Evolutionary conservation across 2,888 invertebrate species (phyloP).

Genomic region (Drosophila lacicola): DNA sequence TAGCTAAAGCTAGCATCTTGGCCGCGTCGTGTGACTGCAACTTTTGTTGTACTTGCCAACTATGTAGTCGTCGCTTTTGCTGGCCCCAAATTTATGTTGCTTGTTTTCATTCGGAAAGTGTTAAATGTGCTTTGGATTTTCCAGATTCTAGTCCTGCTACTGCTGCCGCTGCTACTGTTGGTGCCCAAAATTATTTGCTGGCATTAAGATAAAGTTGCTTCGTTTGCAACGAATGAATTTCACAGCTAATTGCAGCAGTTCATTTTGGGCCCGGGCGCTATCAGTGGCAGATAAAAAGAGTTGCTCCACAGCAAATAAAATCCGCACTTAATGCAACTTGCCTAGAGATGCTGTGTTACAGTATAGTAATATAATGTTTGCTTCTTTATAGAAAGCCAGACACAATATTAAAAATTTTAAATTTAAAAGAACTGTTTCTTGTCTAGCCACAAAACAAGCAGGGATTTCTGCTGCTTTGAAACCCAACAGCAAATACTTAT

Average conservation of each 20-base stretch:
- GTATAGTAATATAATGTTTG: background rate
- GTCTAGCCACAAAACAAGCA: background rate
- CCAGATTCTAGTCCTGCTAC: conserved; percentile 32
- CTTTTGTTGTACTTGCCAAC: conserved; percentile 42
- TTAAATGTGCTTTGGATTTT: conserved; percentile 72
- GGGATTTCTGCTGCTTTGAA: background rate
- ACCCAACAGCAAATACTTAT: conserved; percentile 13
- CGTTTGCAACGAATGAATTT: conserved; percentile 50
- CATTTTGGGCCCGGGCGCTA: conserved; percentile 34
- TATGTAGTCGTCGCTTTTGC: conserved; percentile 23
- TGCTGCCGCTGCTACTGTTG: conserved; percentile 5
- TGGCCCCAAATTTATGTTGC: conserved; percentile 66
- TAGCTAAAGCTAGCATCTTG: conserved; percentile 29
- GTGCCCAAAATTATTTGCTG: conserved; percentile 48
- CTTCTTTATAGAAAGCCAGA: background rate
- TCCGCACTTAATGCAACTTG: conserved; percentile 15
- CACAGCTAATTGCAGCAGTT: conserved; percentile 69
- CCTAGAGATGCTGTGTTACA: background rate
- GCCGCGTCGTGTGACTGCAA: conserved; percentile 45
- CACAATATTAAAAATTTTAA: conserved; percentile 2
- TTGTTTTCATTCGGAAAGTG: conserved; percentile 74
- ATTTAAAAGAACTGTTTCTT: background rate
- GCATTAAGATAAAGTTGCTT: conserved; percentile 57
- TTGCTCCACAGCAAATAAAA: conserved; percentile 24
- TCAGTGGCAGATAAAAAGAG: conserved; percentile 33